Evolutionary conservation across 2,113 vertebrate genomes (phyloP).

Genomic region (Haplochromis burtoni): DNA sequence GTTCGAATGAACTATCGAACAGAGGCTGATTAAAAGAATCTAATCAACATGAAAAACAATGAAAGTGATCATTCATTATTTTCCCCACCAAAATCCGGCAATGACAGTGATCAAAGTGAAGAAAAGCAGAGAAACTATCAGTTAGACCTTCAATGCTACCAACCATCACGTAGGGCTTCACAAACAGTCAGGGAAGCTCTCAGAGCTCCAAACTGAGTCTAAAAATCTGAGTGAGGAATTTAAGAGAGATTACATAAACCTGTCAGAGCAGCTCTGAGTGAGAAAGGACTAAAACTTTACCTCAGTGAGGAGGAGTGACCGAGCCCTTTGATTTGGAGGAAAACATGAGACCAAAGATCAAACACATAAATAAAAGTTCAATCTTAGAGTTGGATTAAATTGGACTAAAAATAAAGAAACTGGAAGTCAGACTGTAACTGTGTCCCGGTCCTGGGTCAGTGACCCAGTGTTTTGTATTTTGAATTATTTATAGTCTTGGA

Average conservation of each 20-base stretch:
- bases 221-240: background rate
- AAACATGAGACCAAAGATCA: background rate
- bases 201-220: background rate
- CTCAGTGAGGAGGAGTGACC: background rate
- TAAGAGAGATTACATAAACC: background rate
- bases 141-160: background rate
- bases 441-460: background rate
- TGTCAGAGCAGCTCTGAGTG: background rate
- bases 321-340: background rate
- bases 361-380: background rate
- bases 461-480: background rate
- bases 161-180: background rate
- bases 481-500: background rate
- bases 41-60: background rate
- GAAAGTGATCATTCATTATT: background rate
- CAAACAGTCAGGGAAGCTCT: background rate
- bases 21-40: background rate
- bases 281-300: background rate
- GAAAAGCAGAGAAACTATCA: background rate
- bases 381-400: background rate
- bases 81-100: background rate
- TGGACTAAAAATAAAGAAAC: background rate
- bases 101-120: background rate
- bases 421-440: background rate
- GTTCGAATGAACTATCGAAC: accelerated